Evolutionary conservation across 2,797 vertebrate genomes (phyloP), one percentile per base, ranked within the genome.

Genomic region (Botia kubotai): DNA sequence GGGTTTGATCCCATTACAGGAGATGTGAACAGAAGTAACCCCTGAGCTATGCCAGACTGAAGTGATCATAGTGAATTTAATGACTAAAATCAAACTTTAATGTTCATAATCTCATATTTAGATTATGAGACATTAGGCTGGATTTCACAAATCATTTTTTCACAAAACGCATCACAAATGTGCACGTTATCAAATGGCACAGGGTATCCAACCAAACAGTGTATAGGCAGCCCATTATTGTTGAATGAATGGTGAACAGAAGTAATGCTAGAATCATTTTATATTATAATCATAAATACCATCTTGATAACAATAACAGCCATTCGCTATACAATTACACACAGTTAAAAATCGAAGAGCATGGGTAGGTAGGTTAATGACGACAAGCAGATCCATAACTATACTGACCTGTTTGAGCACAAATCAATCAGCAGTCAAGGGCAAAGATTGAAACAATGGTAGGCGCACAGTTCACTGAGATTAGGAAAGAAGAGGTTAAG

Each of bases 341-440:
- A 5, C 53, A 23, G 68, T 82, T 72, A 26, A 76, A 81, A 82
- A 85, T 83, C 53, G 85, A 80, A 81, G 87, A 88, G 83, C 39
- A 81, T 81, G 81, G 72, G 21, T 73, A 1, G 79, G 29, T 55
- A 46, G 72, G 62, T 75, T 84, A 89, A 92, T 87, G 87, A 91
- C 86, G 91, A 87, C 29, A 87, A 91, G 87, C 79, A 84, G 87
- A 88, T 86, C 88, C 81, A 78, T 81, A 46, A 58, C 62, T 17
- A 87, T 29, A 29, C 89, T 68, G 86, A 85, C 0, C 81, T 93
- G 91, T 94, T 93, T 93, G 92, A 88, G 91, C 91, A 92, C 82
- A 86, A 91, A 95, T 95, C 94, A 93, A 94, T 95, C 90, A 91
- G 88, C 90, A 92, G 92, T 94, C 89, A 90, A 89, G 86, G 84